Base-by-base conservation (phyloP, 2,888 invertebrate genomes). In the Troglohyphantes excavatus region DNA sequence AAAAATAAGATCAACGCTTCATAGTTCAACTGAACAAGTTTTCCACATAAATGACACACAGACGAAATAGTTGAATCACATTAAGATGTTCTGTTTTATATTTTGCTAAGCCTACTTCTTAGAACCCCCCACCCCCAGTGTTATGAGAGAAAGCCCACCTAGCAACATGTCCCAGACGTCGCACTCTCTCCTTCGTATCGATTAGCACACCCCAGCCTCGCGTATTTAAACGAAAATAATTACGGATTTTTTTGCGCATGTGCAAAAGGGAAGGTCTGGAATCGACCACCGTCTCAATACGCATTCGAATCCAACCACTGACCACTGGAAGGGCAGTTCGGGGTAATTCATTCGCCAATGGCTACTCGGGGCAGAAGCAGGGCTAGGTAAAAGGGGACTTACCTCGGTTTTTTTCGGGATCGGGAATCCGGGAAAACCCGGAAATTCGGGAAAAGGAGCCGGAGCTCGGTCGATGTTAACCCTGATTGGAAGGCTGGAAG, bases 211-310 rank as follows among this genome's bases (percentile, higher is more conserved):
- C 76, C 19, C 73, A 75, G 82, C 76, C 53, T 13, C 53, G 43
- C 73, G 88, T 82, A 89, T 89, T 89, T 89, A 89, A 89, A 89
- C 82, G 68, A 89, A 89, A 89, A 89, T 89, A 89, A 89, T 89
- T 89, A 89, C 82, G 70, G 13, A 61, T 89, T 89, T 89, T 88
- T 89, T 76, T 82, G 82, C 88, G 82, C 88, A 89, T 82, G 87
- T 81, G 87, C 87, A 72, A n/a, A 23, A 27, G 63, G 27, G n/a
- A n/a, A n/a, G 63, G 61, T 59, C 46, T 26, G 61, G 33, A 59
- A 88, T 88, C 88, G 88, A 89, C 88, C 87, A 53, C 73, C 79
- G 70, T 68, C 23, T 81, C 63, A 88, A 81, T 81, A 70, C 73
- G 87, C 87, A 88, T 88, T 88, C 76, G 88, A 89, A 82, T 75